phyloP scores from a whole-genome alignment of 2,888 invertebrate species.

The Thalpophila matura region DNA sequence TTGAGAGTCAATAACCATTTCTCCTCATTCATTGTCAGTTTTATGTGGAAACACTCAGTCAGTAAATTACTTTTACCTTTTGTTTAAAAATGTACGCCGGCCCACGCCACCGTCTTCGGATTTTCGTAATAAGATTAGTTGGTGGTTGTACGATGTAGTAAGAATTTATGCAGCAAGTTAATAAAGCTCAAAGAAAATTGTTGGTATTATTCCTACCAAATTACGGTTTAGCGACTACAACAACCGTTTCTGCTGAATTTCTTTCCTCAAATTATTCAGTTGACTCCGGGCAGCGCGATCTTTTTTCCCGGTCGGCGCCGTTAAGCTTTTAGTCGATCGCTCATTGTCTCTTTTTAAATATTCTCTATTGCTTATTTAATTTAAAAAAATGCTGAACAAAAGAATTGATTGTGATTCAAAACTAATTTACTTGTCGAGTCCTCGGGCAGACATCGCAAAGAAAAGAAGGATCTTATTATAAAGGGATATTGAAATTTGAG shows the following conservation, averaged over 20 bases:
- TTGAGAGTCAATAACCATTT: constrained; percentile 31
- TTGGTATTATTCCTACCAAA: constrained; percentile 75
- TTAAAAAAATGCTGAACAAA: constrained; percentile 35
- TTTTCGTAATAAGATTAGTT: constrained; percentile 53
- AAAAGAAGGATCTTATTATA: constrained; percentile 24
- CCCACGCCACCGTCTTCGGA: constrained; percentile 37
- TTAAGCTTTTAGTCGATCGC: constrained; percentile 51
- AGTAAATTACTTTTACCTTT: constrained; percentile 39
- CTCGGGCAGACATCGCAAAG: constrained; percentile 19
- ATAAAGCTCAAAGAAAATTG: constrained; percentile 71
- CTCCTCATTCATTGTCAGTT: constrained; percentile 34
- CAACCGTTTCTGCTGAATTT: constrained; percentile 70
- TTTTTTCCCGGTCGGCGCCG: constrained; percentile 56
- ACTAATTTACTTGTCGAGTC: constrained; percentile 37
- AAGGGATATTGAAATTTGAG: constrained; percentile 21
- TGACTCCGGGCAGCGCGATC: constrained; percentile 59
- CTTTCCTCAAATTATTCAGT: constrained; percentile 76
- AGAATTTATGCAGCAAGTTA: constrained; percentile 69
- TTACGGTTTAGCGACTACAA: constrained; percentile 72
- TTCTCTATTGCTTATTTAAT: constrained; percentile 53
- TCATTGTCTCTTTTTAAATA: constrained; percentile 63
- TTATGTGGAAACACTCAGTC: constrained; percentile 17
- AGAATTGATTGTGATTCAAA: constrained; percentile 49
- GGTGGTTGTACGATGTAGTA: constrained; percentile 61
- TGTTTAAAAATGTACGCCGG: constrained; percentile 45